Conservation (phyloP, 37 sponge, comb jelly and placozoan genomes). For the Mnemiopsis leidyi region DNA sequence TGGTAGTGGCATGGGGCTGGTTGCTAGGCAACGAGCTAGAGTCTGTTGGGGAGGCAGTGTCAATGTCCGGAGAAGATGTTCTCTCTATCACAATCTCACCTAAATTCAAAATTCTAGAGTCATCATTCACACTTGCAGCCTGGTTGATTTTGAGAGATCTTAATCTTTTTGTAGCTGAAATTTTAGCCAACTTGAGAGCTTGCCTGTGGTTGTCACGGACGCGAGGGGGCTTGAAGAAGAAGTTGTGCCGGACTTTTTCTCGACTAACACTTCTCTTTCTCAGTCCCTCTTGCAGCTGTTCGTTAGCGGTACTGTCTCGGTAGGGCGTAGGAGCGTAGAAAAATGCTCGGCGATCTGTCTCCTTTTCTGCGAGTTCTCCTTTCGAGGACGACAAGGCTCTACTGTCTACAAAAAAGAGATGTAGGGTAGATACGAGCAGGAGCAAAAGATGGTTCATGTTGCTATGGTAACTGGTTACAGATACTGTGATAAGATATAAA, state of each 20-base stretch:
- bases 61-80: neutral
- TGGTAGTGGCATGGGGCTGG: neutral
- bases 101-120: no score
- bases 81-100: neutral
- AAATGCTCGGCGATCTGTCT: neutral
- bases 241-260: neutral
- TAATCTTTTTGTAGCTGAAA: no score
- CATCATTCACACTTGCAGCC: no score
- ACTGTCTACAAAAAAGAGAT: neutral
- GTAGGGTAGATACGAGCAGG: no score
- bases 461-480: neutral
- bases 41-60: no score
- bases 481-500: neutral
- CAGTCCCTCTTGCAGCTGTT: neutral
- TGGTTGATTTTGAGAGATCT: no score
- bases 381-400: neutral
- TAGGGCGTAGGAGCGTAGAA: neutral
- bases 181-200: no score
- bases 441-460: no score
- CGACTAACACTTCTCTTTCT: neutral
- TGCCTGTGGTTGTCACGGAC: neutral
- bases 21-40: no score
- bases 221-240: neutral
- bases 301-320: neutral
- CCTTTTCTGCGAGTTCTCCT: no score